phyloP scores from a whole-genome alignment of 2,797 vertebrate genomes.

The Enteromius mattozi region DNA sequence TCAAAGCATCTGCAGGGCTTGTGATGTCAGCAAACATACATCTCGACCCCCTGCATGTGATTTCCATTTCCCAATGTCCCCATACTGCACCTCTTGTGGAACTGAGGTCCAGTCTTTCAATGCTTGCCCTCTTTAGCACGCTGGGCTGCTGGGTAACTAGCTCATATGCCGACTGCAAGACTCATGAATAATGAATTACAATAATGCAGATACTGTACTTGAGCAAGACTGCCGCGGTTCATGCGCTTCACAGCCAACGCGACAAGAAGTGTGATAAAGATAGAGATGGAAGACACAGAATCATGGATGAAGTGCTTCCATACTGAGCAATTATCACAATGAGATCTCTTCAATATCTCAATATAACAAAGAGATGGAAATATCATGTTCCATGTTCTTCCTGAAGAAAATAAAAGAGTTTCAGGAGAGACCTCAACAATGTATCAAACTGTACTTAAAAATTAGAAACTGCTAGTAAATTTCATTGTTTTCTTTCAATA shows the following conservation, averaged over 20 bases:
- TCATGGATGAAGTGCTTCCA: not conserved
- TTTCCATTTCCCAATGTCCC: not conserved
- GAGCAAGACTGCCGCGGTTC: conserved; percentile 62
- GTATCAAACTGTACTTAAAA: not conserved
- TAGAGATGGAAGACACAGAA: not conserved
- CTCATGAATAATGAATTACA: conserved; percentile 81
- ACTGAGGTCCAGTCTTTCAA: not conserved
- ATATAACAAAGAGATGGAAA: not conserved
- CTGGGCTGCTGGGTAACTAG: conserved; percentile 62
- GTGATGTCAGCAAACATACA: conserved; percentile 8
- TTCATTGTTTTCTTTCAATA: not conserved
- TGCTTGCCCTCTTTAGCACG: conserved; percentile 51
- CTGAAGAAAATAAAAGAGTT: not conserved
- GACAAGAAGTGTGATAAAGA: conserved; percentile 52
- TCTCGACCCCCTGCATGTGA: not conserved
- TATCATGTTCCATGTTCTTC: conserved; percentile 19
- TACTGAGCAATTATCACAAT: not conserved
- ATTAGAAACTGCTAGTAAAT: not conserved
- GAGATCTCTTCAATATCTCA: not conserved
- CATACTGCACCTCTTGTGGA: not conserved
- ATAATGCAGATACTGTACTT: conserved; percentile 76
- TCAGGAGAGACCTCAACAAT: not conserved
- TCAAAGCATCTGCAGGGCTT: not conserved
- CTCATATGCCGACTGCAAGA: conserved; percentile 71
- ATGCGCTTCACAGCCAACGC: conserved; percentile 53